Conservation (phyloP, 2,113 vertebrate genomes). For the Chiloscyllium plagiosum region DNA sequence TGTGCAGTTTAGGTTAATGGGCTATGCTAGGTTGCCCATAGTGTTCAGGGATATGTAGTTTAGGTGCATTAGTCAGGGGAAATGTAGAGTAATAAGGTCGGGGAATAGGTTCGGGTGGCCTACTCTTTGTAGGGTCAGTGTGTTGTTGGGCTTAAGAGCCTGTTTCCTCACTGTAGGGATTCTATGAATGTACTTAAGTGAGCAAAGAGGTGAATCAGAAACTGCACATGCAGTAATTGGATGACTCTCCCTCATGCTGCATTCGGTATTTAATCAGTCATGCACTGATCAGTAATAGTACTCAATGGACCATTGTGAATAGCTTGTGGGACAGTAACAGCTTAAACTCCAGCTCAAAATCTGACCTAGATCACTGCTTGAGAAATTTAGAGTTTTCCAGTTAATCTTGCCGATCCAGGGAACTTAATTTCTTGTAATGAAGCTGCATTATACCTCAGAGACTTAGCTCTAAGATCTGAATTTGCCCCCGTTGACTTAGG, state of each 20-base stretch:
- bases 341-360: neutral
- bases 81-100: too few relatives aligned
- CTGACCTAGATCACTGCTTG: neutral
- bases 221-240: neutral
- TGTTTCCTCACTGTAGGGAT: too few relatives aligned
- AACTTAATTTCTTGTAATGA: neutral
- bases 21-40: too few relatives aligned
- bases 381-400: neutral
- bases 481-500: neutral
- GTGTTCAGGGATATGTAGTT: too few relatives aligned
- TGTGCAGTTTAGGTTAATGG: too few relatives aligned
- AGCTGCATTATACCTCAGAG: neutral
- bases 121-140: too few relatives aligned
- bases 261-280: neutral
- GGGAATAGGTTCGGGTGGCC: too few relatives aligned
- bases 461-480: neutral
- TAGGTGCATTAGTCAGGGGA: too few relatives aligned
- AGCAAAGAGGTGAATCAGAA: neutral
- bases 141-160: too few relatives aligned
- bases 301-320: neutral
- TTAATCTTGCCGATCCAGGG: neutral
- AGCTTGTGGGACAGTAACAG: conserved; percentile 3
- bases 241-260: neutral
- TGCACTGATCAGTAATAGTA: neutral
- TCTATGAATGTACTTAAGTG: too few relatives aligned